Evolutionary conservation across 1,140 invertebrate genomes (phyloP).

Genomic region (Drosophila burlai): DNA sequence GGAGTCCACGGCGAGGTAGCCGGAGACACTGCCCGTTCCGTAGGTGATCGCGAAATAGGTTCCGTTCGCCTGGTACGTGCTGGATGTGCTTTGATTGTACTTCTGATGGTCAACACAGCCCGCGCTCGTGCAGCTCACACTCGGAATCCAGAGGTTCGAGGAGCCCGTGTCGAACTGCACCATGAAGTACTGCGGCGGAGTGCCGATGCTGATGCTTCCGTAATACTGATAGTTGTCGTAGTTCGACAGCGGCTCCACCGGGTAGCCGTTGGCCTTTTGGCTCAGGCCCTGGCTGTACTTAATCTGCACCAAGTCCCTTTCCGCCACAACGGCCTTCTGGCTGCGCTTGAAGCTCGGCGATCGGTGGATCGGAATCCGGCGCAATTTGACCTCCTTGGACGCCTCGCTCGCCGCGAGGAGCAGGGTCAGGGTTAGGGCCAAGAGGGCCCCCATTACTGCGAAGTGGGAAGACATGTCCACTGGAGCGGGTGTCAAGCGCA

Average conservation of each 20-base stretch:
- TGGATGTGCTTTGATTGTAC: conserved; percentile 94
- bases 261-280: not conserved
- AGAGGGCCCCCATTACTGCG: not conserved
- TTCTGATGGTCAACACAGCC: conserved; percentile 93
- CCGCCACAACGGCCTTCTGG: conserved; percentile 1
- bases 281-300: conserved; percentile 23
- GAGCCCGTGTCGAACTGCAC: conserved; percentile 99
- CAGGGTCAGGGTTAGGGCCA: conserved; percentile 13
- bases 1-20: conserved; percentile 95
- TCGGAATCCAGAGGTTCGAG: conserved; percentile 99
- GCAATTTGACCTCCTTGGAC: not conserved
- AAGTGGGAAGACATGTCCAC: conserved; percentile 19
- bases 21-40: conserved; percentile 97
- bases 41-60: conserved; percentile 96
- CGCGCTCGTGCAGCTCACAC: conserved; percentile 93
- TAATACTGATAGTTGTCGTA: conserved; percentile 94
- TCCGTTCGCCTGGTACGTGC: conserved; percentile 94
- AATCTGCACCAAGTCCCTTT: conserved; percentile 1
- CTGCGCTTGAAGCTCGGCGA: conserved; percentile 10
- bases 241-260: conserved; percentile 28
- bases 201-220: conserved; percentile 96
- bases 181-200: conserved; percentile 95
- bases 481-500: not conserved
- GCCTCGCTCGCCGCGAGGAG: conserved; percentile 6
- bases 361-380: conserved; percentile 28